phyloP scores from a whole-genome alignment of 2,797 vertebrate species.

The Betta splendens region DNA sequence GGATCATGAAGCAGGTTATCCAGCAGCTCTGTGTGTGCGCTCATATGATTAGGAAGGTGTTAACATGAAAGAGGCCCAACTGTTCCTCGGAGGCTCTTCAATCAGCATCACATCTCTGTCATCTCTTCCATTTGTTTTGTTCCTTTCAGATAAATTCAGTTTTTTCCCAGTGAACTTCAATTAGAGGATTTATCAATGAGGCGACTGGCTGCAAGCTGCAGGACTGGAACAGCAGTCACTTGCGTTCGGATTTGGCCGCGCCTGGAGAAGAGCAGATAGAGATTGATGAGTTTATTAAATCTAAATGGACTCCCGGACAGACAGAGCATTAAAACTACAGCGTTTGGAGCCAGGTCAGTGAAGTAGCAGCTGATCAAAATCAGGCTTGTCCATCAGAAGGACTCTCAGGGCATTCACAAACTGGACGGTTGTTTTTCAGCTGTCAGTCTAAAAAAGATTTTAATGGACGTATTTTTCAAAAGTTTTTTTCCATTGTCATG shows the following conservation, averaged over 20 bases:
- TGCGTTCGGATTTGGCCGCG: conserved; percentile 42
- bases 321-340: conserved; percentile 67
- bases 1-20: too few relatives aligned
- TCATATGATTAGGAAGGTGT: too few relatives aligned
- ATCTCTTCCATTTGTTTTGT: conserved; percentile 10
- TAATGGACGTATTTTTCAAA: conserved; percentile 54
- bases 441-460: conserved; percentile 13
- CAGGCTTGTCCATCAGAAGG: conserved; percentile 50
- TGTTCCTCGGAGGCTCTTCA: too few relatives aligned
- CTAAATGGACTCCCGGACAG: conserved; percentile 65
- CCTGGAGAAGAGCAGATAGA: conserved; percentile 64
- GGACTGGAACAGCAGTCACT: conserved; percentile 41
- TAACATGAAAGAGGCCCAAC: too few relatives aligned
- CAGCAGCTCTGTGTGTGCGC: too few relatives aligned
- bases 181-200: conserved; percentile 51
- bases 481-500: conserved; percentile 25
- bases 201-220: conserved; percentile 39
- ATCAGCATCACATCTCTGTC: conserved; percentile 14
- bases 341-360: conserved; percentile 61
- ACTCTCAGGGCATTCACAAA: conserved; percentile 11
- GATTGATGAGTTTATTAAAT: conserved; percentile 79
- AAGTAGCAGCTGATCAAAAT: conserved; percentile 32
- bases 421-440: conserved; percentile 25
- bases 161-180: conserved; percentile 34
- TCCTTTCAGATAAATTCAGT: conserved; percentile 35